Base-by-base conservation (phyloP, 1,140 invertebrate species). In the Magallana gigas region DNA sequence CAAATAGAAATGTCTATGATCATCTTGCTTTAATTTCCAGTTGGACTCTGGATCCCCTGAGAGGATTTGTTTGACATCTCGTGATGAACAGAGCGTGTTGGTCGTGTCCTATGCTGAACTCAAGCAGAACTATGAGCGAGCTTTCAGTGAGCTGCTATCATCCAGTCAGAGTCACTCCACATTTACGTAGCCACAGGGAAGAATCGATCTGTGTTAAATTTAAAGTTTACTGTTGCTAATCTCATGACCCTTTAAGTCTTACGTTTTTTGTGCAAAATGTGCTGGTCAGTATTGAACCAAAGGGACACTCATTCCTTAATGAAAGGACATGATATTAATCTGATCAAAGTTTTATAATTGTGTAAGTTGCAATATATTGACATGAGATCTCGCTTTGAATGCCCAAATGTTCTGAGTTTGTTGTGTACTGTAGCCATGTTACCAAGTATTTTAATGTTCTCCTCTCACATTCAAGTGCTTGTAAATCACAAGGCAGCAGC, bases 1-100 rank as follows among this genome's bases (percentile, higher is more conserved):
- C 36, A 48, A 48, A 48, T 48, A 48, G 36, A 48, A 48, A 48
- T 48, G 36, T 48, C 36, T 5, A 48, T 48, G 36, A 48, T 48
- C 36, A 48, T 48, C 36, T 48, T 48, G 36, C 5, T 48, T 48
- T 48, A 48, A 48, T 48, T 94, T 91, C 16, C 90, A 95, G 95
- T 89, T 96, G 85, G 96, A 96, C 92, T 96, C 97, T 88, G 99
- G 98, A 68, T 97, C 97, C 57, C 96, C 96, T 18, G 98, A 98
- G 93, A 99, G 99, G 97, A 97, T 99, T 92, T 98, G 98, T 95
- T 95, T 99, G 88, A 98, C 98, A 96, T 99, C 98, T 0, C 96
- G 98, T 84, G 98, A 99, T 95, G 98, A 98, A 94, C 98, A 98
- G 94, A 99, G 98, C 95, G 96, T 99, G 84, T 95, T 99, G 86